Conservation (phyloP, 2,113 vertebrate genomes). For the Enhydra lutris region DNA sequence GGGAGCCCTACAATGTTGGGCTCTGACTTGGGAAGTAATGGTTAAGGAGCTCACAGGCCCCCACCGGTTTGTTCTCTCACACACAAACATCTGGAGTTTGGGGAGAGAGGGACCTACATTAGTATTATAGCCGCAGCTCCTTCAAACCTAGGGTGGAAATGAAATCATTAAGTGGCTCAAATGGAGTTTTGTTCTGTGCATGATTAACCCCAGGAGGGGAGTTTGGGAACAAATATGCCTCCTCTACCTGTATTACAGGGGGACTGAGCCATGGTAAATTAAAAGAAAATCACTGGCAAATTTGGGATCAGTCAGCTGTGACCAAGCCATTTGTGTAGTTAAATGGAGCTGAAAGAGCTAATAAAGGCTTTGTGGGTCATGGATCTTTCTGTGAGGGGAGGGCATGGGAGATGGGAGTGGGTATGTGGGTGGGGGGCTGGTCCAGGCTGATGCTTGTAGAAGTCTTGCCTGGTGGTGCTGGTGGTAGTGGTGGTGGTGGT, state of each 20-base stretch:
- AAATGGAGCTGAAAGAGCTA: slow-evolving; percentile 64
- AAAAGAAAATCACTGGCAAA: slow-evolving; percentile 64
- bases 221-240: slow-evolving; percentile 50
- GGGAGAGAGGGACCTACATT: neutral
- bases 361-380: slow-evolving; percentile 43
- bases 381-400: neutral
- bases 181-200: slow-evolving; percentile 60
- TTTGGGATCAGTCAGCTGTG: slow-evolving; percentile 40
- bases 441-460: neutral
- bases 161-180: slow-evolving; percentile 58
- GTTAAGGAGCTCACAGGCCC: neutral
- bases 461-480: neutral
- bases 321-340: slow-evolving; percentile 61
- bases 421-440: neutral
- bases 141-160: neutral
- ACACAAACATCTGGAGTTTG: neutral
- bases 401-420: neutral
- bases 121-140: neutral
- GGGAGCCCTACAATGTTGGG: no score
- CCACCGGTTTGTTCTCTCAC: neutral
- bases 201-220: slow-evolving; percentile 58
- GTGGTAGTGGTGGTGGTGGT: neutral
- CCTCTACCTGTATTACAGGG: slow-evolving; percentile 68
- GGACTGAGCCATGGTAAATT: slow-evolving; percentile 39
- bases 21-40: neutral